Conservation (phyloP, 2,113 vertebrate genomes). For the Amazona guildingii region DNA sequence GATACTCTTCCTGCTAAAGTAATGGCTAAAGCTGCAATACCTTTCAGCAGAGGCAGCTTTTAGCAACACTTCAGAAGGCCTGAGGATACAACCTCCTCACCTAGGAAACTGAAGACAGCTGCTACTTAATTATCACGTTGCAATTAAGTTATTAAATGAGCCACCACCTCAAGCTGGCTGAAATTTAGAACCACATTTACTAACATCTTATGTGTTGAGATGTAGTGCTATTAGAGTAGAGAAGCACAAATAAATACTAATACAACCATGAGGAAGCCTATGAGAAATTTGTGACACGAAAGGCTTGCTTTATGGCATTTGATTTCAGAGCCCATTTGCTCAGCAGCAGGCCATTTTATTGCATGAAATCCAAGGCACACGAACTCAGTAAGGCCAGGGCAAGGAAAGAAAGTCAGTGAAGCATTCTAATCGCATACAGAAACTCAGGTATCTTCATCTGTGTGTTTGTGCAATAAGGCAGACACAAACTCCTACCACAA, state of each 20-base stretch:
- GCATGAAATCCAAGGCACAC: background rate
- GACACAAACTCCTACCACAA: background rate
- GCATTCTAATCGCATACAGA: background rate
- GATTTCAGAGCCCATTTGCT: background rate
- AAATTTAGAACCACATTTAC: background rate
- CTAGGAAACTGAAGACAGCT: background rate
- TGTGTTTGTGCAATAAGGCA: background rate
- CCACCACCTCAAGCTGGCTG: background rate
- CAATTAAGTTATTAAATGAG: slow-evolving; percentile 34
- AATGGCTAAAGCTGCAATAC: background rate
- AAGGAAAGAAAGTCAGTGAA: background rate
- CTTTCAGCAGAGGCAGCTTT: background rate
- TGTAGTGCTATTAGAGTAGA: background rate
- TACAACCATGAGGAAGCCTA: background rate
- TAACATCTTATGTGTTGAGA: background rate
- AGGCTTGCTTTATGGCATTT: background rate
- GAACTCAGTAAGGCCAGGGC: background rate
- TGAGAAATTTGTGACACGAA: background rate
- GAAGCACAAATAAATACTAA: background rate
- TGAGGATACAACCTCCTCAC: background rate
- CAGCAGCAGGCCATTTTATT: background rate
- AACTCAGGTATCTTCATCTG: background rate
- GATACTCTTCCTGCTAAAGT: background rate
- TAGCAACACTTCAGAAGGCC: background rate
- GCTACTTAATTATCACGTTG: slow-evolving; percentile 30